Evolutionary conservation across 2,888 invertebrate genomes (phyloP), one percentile per base, ranked within the genome.

Genomic region (Tholera decimalis): DNA sequence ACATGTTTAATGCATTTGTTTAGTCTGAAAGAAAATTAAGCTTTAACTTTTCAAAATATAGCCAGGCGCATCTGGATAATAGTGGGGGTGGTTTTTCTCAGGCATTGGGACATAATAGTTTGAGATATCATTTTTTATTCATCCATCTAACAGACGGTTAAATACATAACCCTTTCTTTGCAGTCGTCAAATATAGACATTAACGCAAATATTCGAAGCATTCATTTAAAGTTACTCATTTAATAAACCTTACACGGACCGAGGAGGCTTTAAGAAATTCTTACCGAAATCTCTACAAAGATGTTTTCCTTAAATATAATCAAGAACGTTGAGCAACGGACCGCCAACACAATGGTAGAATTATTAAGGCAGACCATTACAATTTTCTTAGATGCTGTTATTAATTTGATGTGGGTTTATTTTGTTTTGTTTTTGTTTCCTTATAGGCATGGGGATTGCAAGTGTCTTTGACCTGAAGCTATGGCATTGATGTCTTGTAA

Each of bases 291-390:
- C 81, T 72, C 69, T 58, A 71, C 68, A 72, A 77, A 78, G 82
- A 85, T 84, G 81, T 83, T 86, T 86, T 82, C 80, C 77, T 81
- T 78, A 78, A 88, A 85, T 85, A 82, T 86, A 86, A 88, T 87
- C 85, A 87, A 77, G 83, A 82, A 85, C 80, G 75, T 62, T 56
- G 83, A 78, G 78, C 82, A 82, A 79, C 75, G 70, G 69, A 70
- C 73, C 74, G 63, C 62, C 68, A 80, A 73, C 81, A 83, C 85
- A 84, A 86, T 85, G 82, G 83, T 77, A 80, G 79, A 85, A 85
- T 84, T 85, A 87, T 89, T 85, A 86, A 61, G 65, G 53, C 39
- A 37, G 68, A 84, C 84, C 79, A 71, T 78, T 79, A 73, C 72
- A 80, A 84, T 80, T 80, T 84, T 76, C 85, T 87, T 68, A 70